Conservation (phyloP, 2,113 vertebrate species). For the Eonycteris spelaea region DNA sequence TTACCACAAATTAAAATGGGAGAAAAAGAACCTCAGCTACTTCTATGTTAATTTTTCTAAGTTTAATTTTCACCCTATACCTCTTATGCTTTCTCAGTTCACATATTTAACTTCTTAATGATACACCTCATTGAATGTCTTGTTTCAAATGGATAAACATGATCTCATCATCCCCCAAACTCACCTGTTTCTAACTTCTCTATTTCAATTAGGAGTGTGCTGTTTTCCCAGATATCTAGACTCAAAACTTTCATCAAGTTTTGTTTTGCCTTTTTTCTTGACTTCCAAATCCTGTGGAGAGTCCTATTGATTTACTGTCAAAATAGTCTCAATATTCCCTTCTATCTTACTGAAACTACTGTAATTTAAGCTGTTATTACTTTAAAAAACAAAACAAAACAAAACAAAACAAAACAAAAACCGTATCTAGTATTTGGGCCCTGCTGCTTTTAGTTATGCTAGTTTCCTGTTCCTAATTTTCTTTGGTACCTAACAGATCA, state of each 20-base stretch:
- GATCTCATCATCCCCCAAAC: background rate
- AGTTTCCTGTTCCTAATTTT: background rate
- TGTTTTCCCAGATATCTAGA: background rate
- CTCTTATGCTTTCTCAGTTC: background rate
- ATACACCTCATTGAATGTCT: background rate
- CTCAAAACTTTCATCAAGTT: background rate
- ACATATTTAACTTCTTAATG: background rate
- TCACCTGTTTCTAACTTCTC: background rate
- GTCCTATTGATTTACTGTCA: background rate
- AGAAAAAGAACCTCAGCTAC: background rate
- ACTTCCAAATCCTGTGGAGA: background rate
- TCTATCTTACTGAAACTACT: background rate
- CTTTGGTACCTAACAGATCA: background rate
- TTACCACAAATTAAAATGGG: background rate
- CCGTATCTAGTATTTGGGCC: background rate
- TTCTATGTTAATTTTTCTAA: background rate
- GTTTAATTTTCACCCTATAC: background rate
- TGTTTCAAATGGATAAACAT: background rate
- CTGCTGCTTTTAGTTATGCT: background rate
- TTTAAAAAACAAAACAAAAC: too few species aligned
- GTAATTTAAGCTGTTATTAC: background rate
- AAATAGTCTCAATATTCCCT: background rate
- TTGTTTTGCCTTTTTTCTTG: background rate
- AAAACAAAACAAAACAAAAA: too few species aligned
- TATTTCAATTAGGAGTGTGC: background rate